Percentiles rank a stretch among this genome's conserved stretches.
phyloP scores from a whole-genome alignment of 1,140 invertebrate species.

The Proctacanthus coquilletti region DNA sequence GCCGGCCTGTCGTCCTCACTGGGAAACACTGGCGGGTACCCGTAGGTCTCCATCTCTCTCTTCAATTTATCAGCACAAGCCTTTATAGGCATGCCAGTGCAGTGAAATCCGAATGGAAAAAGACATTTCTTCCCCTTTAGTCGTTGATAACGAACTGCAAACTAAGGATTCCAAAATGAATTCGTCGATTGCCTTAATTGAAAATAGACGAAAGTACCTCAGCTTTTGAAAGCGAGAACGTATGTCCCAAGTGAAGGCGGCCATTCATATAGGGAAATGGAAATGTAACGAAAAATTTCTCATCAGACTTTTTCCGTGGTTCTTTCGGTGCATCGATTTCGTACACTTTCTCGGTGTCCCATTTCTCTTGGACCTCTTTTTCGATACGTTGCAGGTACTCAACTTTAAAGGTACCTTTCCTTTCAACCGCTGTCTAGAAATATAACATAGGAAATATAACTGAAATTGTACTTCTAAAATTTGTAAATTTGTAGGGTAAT shows the following conservation, averaged over 20 bases:
- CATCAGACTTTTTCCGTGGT: slow-evolving; percentile 37
- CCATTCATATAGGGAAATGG: slow-evolving; percentile 99
- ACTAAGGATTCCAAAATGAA: slow-evolving; percentile 37
- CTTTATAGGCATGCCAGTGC: slow-evolving; percentile 94
- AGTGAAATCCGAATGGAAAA: slow-evolving; percentile 98
- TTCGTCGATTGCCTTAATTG: not conserved
- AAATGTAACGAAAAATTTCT: slow-evolving; percentile 91
- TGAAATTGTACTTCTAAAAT: too few species aligned
- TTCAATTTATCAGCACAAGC: slow-evolving; percentile 97
- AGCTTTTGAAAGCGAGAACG: slow-evolving; percentile 93
- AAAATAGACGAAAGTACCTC: slow-evolving; percentile 40
- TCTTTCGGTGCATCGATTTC: slow-evolving; percentile 59
- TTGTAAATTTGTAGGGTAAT: too few species aligned
- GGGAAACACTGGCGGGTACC: slow-evolving; percentile 87
- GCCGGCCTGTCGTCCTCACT: slow-evolving; percentile 36
- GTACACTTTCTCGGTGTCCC: slow-evolving; percentile 64
- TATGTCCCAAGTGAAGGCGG: slow-evolving; percentile 90
- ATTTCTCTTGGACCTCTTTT: slow-evolving; percentile 62
- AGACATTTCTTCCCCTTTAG: slow-evolving; percentile 81
- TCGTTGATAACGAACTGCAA: slow-evolving; percentile 79
- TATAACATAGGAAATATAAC: too few species aligned
- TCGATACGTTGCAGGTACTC: slow-evolving; percentile 82
- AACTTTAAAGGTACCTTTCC: slow-evolving; percentile 88
- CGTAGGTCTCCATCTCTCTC: slow-evolving; percentile 82
- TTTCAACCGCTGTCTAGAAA: slow-evolving; percentile 36